Conservation (phyloP, 2,113 vertebrate species). For the Bubo scandiacus region DNA sequence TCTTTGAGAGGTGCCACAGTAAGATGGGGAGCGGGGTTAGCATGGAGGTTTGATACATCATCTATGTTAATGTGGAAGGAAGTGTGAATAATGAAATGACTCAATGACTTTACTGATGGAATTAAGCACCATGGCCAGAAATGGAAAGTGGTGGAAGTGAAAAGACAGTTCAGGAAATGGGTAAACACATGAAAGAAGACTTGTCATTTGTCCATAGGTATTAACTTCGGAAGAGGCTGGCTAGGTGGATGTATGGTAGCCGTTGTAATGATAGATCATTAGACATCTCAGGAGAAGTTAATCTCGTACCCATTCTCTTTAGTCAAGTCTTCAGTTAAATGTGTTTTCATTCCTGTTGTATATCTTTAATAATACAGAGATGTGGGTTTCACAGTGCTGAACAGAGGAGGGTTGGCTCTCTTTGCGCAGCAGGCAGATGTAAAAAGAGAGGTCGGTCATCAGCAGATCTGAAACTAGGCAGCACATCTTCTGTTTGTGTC, state of each 20-base stretch:
- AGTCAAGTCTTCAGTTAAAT: neutral
- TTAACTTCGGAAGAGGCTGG: neutral
- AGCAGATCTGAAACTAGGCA: neutral
- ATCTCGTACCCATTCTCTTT: neutral
- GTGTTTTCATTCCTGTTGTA: neutral
- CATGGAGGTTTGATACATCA: neutral
- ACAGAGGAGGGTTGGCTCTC: neutral
- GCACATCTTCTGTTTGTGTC: neutral
- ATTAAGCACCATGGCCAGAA: neutral
- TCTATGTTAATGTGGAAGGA: neutral
- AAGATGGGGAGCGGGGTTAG: neutral
- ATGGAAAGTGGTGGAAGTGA: neutral
- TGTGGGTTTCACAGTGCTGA: neutral
- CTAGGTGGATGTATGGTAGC: neutral
- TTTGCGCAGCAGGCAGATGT: neutral
- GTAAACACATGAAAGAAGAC: neutral
- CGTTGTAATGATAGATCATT: neutral
- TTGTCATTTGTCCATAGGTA: neutral
- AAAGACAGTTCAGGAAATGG: neutral
- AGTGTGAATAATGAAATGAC: constrained; percentile 1
- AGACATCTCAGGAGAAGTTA: neutral
- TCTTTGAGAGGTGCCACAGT: neutral
- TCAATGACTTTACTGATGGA: neutral
- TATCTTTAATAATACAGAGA: neutral
- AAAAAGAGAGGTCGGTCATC: neutral